Evolutionary conservation across 2,797 vertebrate species (phyloP), one percentile per base, ranked within the genome.

Genomic region (Pangasius macronema): DNA sequence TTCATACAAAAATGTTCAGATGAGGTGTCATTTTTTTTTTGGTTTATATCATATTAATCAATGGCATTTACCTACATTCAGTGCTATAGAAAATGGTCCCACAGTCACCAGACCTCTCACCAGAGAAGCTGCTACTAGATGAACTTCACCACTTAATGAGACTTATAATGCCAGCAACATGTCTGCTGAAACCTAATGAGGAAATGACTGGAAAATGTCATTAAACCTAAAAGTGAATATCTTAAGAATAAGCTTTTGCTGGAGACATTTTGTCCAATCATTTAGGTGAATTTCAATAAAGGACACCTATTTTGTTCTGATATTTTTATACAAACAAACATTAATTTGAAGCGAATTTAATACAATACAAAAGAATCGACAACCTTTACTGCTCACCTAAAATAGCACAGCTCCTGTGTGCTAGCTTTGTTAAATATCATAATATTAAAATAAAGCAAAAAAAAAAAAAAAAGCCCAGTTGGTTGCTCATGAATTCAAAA

Each of bases 1-100:
- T 95, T 95, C 93, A 95, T 95, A 95, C 92, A 90, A 88, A 93
- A 92, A 92, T 93, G 94, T 92, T 84, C 89, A 91, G 81, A 89
- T 46, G 65, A 39, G 39, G 53, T 80, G 53, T 80, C 77, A 3
- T 53, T 53, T 46, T 46, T 46, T 84, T 61, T 57, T 59, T 61
- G 9, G 49, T 63, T 65, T 76, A n/a, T n/a, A 53, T 76, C n/a
- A n/a, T 33, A 13, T 14, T 42, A 42, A 16, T 81, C n/a, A 63
- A 18, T 61, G 51, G 10, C 18, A 51, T 77, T n/a, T 1, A 53
- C 1, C 7, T 3, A 30, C 14, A 22, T 77, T 55, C 1, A 72
- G 70, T 46, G 20, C 20, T 22, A 18, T 51, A 14, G 0, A 24
- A 79, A 57, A 57, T 57, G 1, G 79, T 61, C 13, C 24, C 27